Evolutionary conservation across 2,113 vertebrate genomes (phyloP), one percentile per base, ranked within the genome.

Genomic region (Diphyllodes magnificus): DNA sequence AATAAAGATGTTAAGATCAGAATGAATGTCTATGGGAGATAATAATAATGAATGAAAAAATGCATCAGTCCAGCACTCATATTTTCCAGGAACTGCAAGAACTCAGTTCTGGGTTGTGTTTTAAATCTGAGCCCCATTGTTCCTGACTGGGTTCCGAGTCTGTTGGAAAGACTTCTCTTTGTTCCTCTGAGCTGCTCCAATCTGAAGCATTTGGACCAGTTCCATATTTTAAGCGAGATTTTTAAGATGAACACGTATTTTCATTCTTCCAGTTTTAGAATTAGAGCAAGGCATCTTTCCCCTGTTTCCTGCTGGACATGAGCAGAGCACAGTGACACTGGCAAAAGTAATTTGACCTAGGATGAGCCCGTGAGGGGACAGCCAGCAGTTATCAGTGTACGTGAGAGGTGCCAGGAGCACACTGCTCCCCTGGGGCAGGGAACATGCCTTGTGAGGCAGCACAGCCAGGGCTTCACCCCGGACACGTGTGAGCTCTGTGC

Each of bases 331-430:
- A 1, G 2, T 28, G 92, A 63, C 76, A 54, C n/a, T 1, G 94
- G 98, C 97, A 98, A 90, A 97, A 98, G 98, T 96, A 97, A 98
- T 98, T 97, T 98, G 98, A 99, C 98, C 98, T 97, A 84, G 86
- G 94, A 97, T 95, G 87, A 84, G 97, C 87, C 95, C 59, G 88
- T 90, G 95, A 90, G 95, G 97, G 97, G 97, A 92, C 64, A 93
- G 86, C 11, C 95, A 73, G 82, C 96, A 98, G 97, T 92, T 98
- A 98, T 98, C 98, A 96, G 94, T 51, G 96, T 97, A 98, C 93
- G 97, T 97, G 92, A 95, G 91, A 97, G 92, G 95, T 91, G 96
- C 96, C 96, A 90, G 96, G 56, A 65, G 72, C 72, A n/a, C 11
- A 30, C 10, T 15, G 83, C 92, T 86, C 15, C 86, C 72, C 86